Evolutionary conservation across 2,797 vertebrate genomes (phyloP).

Genomic region (Sebastes matsubarae): DNA sequence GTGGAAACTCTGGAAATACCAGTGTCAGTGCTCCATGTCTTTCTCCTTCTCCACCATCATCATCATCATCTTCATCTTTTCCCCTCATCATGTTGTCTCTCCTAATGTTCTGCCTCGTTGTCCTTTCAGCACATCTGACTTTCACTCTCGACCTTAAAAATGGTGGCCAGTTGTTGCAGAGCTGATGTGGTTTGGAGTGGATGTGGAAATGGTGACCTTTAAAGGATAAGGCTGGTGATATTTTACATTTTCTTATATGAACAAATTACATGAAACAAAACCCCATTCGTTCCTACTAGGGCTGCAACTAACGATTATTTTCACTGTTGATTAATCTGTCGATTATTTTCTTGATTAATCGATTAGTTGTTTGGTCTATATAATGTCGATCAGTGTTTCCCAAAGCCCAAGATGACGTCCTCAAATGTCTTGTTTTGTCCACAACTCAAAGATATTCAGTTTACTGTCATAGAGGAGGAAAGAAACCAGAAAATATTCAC

Average conservation of each 20-base stretch:
- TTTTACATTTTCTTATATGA: not conserved
- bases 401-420: too few relatives aligned
- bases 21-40: not conserved
- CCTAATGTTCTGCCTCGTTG: not conserved
- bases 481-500: too few relatives aligned
- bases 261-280: conserved; percentile 1
- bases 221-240: not conserved
- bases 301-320: too few relatives aligned
- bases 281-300: too few relatives aligned
- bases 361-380: too few relatives aligned
- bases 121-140: not conserved
- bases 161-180: conserved; percentile 13
- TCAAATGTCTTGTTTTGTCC: too few relatives aligned
- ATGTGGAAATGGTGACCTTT: conserved; percentile 2
- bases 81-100: not conserved
- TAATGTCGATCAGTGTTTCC: too few relatives aligned
- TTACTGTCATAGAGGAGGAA: too few relatives aligned
- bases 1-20: not conserved
- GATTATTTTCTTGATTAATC: too few relatives aligned
- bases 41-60: not conserved
- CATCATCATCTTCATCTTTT: not conserved
- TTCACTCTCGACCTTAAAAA: not conserved
- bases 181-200: conserved; percentile 2
- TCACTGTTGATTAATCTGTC: too few relatives aligned
- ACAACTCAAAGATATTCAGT: too few relatives aligned